Base-by-base conservation (phyloP, 1,140 invertebrate genomes). In the Onthophagus taurus region DNA sequence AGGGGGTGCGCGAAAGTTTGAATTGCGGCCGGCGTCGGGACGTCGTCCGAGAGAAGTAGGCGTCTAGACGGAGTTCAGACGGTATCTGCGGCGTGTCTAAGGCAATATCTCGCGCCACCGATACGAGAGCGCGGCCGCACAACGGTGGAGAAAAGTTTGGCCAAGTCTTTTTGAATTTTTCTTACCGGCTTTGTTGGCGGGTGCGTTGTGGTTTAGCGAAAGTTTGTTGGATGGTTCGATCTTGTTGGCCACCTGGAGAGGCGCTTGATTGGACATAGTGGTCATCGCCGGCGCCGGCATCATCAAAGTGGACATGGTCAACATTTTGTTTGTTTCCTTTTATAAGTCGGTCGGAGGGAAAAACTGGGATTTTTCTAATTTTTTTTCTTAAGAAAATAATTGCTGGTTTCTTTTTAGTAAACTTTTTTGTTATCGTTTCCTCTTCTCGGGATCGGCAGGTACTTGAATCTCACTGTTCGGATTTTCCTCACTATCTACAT, bases 221-320 rank as follows among this genome's bases (percentile, higher is more conserved):
- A 58, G 21, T 43, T 56, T 59, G 24, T 52, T 50, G 42, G 48
- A 52, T 29, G 55, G 55, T 44, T 63, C 60, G 30, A 60, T 37
- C 44, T 63, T 63, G 42, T 47, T 51, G 14, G 55, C 51, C 36
- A 61, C 55, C 34, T 58, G 61, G 24, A 63, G 49, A 21, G 58
- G 53, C 44, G 33, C 47, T 23, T 55, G 49, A 47, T 55, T 54
- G 33, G 51, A 41, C 43, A 53, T 52, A 7, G 58, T 48, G 21
- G 57, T 54, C 52, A 63, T 58, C 21, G 58, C 52, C 30, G 59
- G 58, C 12, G 61, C 58, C 20, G 61, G 61, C 59, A 63, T 63
- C 61, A 63, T 61, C 44, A 63, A 47, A 38, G 61, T 61, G 31
- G 61, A 63, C 61, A 63, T 61, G 23, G 60, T 60, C 53, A 63